These are phyloP conservation scores for Lepisosteus osseus DNA, from an alignment of 2,113 vertebrate genomes.

Conservation along the genomic window DNA sequence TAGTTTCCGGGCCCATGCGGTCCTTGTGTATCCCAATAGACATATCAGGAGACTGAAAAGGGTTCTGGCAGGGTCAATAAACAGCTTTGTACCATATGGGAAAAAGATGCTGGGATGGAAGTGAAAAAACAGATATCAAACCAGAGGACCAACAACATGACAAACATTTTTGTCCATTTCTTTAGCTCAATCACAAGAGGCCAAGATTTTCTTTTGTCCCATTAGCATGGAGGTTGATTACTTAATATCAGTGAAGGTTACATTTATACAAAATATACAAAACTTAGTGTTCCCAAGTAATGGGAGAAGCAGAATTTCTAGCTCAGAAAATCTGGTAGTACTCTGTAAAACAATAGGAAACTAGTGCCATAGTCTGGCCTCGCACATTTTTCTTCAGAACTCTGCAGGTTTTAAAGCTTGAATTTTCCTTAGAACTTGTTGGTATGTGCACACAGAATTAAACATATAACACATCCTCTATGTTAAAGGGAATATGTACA, in stretches of 20 bases:
- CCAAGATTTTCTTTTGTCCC: no score
- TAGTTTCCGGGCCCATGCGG: no score
- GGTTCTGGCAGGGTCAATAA: not conserved
- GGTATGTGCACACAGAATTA: no score
- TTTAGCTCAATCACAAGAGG: not conserved
- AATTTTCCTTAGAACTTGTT: no score
- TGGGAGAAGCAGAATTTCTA: not conserved
- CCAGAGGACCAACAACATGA: not conserved
- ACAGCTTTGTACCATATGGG: not conserved
- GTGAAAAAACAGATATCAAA: not conserved
- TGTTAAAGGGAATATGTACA: no score
- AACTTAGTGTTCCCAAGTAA: no score
- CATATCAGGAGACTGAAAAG: not conserved
- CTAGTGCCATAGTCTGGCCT: not conserved
- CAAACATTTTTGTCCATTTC: not conserved
- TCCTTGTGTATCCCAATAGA: not conserved
- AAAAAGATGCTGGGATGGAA: not conserved
- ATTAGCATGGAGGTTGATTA: no score
- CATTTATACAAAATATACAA: no score
- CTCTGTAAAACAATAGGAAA: not conserved
- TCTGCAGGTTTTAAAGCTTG: no score
- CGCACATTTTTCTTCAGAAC: not conserved
- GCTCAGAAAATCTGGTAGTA: constrained; percentile 3
- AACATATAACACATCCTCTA: no score
- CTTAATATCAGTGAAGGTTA: no score